Evolutionary conservation across 2,797 vertebrate species (phyloP), one percentile per base, ranked within the genome.

Genomic region (Spondyliosoma cantharus): DNA sequence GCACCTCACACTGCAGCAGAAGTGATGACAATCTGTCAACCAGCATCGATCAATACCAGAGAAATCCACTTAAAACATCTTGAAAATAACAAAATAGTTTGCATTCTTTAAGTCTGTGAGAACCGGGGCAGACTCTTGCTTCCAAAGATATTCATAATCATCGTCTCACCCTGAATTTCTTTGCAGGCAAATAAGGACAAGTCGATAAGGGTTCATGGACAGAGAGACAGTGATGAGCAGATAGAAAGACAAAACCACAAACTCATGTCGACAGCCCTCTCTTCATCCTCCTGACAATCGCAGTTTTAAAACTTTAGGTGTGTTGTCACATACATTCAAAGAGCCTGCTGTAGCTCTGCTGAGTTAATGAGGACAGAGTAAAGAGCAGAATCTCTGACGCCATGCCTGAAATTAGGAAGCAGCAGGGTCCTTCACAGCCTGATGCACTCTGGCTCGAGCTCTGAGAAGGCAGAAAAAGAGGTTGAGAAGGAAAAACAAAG

Each of bases 141-240:
- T 58, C 50, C 37, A 45, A 43, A 46, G 49, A 46, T 62, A 25
- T 60, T 6, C 14, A 6, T 20, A n/a, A 73, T 71, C 56, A 46
- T 83, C 49, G 52, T 32, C 54, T 74, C 11, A 16, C 50, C 0
- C 22, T 74, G 59, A 45, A 71, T 89, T 61, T 68, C n/a, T 71
- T 49, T 83, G 43, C 80, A 85, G 61, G 78, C 81, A 86, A 87
- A 83, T 82, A 54, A 60, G 74, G 61, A 27, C 4, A 70, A 20
- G 20, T 15, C 59, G 79, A 88, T 84, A 76, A 48, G 24, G 29
- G 20, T 14, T 9, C 7, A 19, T 9, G 6, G n/a, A 71, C 15
- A 57, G 52, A 27, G 53, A 50, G 60, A 24, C 37, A 1, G 45
- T 49, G 45, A 65, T 29, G 66, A 69, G 52, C 67, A 56, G 59